phyloP scores from a whole-genome alignment of 2,113 vertebrate genomes.

The Cisticola juncidis region DNA sequence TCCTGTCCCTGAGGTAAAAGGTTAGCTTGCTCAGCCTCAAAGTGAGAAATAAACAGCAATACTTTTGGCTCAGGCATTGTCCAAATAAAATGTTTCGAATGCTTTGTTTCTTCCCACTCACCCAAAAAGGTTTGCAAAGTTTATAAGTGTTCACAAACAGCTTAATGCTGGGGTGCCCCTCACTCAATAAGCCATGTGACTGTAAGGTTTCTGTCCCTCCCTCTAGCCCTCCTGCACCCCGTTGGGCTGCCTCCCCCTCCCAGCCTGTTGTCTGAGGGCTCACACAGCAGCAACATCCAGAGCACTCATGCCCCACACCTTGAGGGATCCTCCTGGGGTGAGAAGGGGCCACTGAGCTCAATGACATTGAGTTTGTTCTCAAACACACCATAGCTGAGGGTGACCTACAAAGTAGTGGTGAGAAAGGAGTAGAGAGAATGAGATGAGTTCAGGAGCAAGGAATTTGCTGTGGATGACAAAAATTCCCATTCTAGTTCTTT shows the following conservation, averaged over 20 bases:
- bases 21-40: conserved; percentile 17
- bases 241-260: background rate
- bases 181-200: background rate
- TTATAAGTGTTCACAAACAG: background rate
- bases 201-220: background rate
- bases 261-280: background rate
- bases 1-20: conserved; percentile 30
- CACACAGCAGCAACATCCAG: background rate
- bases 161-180: background rate
- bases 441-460: background rate
- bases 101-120: background rate
- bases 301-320: conserved; percentile 45
- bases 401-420: conserved; percentile 77
- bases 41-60: conserved; percentile 4
- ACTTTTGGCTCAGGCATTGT: background rate
- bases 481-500: background rate
- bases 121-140: background rate
- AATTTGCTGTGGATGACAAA: background rate
- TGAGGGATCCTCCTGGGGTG: conserved; percentile 85
- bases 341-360: conserved; percentile 82
- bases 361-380: conserved; percentile 90
- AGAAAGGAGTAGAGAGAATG: background rate
- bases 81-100: conserved; percentile 8
- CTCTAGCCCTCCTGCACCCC: background rate
- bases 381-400: conserved; percentile 89